Percentiles rank a stretch among this genome's conserved stretches.
phyloP scores from a whole-genome alignment of 1,140 invertebrate species.

The Cyphomyrmex costatus region DNA sequence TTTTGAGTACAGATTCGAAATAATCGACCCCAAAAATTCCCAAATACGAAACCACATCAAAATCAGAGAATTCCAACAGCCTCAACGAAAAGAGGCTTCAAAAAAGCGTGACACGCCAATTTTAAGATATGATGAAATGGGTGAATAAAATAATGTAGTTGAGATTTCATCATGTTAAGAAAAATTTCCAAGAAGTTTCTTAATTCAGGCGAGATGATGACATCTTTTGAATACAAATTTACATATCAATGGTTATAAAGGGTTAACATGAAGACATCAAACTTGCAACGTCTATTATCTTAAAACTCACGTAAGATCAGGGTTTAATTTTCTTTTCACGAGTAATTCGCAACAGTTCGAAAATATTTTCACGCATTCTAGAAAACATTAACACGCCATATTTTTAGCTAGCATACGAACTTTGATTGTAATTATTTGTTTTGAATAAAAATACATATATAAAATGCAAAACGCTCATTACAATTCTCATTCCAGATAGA shows the following conservation, averaged over 20 bases:
- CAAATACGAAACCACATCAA: too few relatives aligned
- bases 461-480: neutral
- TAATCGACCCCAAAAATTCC: too few relatives aligned
- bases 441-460: neutral
- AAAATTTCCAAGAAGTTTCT: conserved; percentile 10
- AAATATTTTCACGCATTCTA: too few relatives aligned
- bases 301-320: neutral
- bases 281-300: neutral
- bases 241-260: conserved; percentile 27
- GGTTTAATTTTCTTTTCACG: neutral
- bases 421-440: conserved; percentile 15
- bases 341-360: neutral
- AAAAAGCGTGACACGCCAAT: too few relatives aligned
- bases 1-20: too few relatives aligned
- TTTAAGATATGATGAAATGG: too few relatives aligned
- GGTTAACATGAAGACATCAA: neutral
- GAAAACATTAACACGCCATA: neutral
- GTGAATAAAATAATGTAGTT: neutral
- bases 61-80: too few relatives aligned
- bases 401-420: neutral
- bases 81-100: too few relatives aligned
- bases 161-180: neutral
- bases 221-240: conserved; percentile 11
- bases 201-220: conserved; percentile 15
- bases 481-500: neutral